Conservation (phyloP, 2,797 vertebrate genomes). For the Erpetoichthys calabaricus region DNA sequence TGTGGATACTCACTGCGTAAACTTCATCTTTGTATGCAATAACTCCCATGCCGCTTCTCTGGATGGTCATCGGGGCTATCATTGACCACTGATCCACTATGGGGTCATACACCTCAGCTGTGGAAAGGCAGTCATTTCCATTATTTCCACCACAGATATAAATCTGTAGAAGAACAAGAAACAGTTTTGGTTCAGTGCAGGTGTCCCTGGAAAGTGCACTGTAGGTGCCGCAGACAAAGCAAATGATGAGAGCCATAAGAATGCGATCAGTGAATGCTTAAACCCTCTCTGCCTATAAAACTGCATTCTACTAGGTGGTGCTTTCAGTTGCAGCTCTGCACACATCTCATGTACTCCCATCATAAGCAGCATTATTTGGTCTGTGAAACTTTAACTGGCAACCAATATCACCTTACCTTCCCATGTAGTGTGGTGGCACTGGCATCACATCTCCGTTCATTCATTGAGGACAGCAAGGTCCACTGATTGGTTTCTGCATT, state of each 20-base stretch:
- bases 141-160: conserved; percentile 59
- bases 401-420: conserved; percentile 36
- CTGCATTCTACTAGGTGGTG: no score
- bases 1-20: conserved; percentile 41
- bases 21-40: conserved; percentile 42
- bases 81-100: conserved; percentile 46
- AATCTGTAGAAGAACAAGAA: conserved; percentile 32
- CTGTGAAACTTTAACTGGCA: no score
- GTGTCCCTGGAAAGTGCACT: no score
- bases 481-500: conserved; percentile 41
- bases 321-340: no score
- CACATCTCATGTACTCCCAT: background rate
- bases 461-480: conserved; percentile 49
- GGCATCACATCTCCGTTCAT: conserved; percentile 47
- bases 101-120: conserved; percentile 44
- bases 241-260: no score
- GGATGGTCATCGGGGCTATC: conserved; percentile 47
- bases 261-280: background rate
- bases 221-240: no score
- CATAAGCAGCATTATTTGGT: no score
- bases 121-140: conserved; percentile 44
- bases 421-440: conserved; percentile 47
- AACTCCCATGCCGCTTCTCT: conserved; percentile 51
- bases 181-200: no score
- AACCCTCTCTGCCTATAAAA: no score